Conservation (phyloP, 2,888 invertebrate species). For the Zele albiditarsus region DNA sequence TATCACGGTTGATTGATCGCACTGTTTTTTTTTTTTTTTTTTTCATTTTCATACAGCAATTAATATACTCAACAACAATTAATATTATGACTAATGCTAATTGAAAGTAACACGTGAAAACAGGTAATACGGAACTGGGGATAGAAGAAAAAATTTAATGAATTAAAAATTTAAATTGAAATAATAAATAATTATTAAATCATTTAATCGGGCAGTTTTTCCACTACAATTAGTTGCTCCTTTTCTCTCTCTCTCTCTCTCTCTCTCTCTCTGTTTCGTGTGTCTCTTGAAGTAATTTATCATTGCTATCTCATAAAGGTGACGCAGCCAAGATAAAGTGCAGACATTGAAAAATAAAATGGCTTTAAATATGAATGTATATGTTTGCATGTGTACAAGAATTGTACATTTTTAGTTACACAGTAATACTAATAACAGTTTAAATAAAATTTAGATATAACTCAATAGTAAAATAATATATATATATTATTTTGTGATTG, state of each 20-base stretch:
- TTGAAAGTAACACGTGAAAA: slow-evolving; percentile 2
- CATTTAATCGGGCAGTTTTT: neutral
- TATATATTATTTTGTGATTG: no score
- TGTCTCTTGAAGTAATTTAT: neutral
- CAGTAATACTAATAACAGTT: neutral
- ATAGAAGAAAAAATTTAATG: neutral
- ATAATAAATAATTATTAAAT: neutral
- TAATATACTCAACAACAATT: neutral
- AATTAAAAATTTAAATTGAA: neutral
- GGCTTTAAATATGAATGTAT: neutral
- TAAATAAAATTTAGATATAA: no score
- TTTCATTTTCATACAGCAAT: neutral
- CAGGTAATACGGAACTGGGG: neutral
- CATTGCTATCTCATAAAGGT: neutral
- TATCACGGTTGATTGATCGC: neutral
- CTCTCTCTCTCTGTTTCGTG: neutral
- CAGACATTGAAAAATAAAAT: slow-evolving; percentile 5
- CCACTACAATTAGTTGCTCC: neutral
- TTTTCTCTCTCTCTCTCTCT: neutral
- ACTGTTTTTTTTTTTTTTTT: neutral
- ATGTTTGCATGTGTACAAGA: neutral
- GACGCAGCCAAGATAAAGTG: slow-evolving; percentile 6
- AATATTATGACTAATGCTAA: neutral
- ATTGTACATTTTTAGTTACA: neutral
- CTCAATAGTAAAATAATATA: no score